Base-by-base conservation (phyloP, 2,113 vertebrate species). In the Heliornis fulica region DNA sequence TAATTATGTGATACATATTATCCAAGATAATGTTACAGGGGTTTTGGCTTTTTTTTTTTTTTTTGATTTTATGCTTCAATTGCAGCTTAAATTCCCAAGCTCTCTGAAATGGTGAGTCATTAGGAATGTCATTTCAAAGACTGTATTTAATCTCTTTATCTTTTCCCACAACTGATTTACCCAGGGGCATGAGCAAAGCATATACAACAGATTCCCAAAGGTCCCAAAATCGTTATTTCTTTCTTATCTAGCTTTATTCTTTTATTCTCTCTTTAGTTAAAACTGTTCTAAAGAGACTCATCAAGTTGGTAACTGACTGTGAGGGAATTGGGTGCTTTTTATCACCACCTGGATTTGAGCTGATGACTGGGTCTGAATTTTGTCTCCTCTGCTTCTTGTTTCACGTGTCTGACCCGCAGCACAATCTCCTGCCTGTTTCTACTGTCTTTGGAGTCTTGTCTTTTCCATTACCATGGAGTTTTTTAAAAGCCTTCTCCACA, bases 141-240 rank as follows among this genome's bases (percentile, higher is more conserved):
- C 81, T 87, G 77, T 91, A 64, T 94, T 93, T 94, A 96, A 96
- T 95, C 90, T 95, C 91, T 94, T 87, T 92, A 93, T 96, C 96
- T 97, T 94, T 95, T 94, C 89, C 86, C 94, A 96, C 87, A 93
- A 94, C 77, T 91, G 74, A 89, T 89, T 95, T 94, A 94, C 94
- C 89, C 96, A 92, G 83, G 91, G 70, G 93, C 93, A 83, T 22
- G 5, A 96, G 65, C 61, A 83, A 86, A 89, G 79, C 7, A 41
- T 56, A 70, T 34, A 32, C 70, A 94, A 77, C n/a, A 40, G 77
- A 85, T 71, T 94, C 94, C 88, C 89, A 68, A 78, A 71, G 70
- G 74, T 25, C 78, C 12, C 31, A 40, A 63, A 85, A 93, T 68
- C 3, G 0, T 64, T 59, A 7, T 36, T 91, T 80, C 83, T 70